Evolutionary conservation across 2,113 vertebrate genomes (phyloP).

Genomic region (Meriones unguiculatus): DNA sequence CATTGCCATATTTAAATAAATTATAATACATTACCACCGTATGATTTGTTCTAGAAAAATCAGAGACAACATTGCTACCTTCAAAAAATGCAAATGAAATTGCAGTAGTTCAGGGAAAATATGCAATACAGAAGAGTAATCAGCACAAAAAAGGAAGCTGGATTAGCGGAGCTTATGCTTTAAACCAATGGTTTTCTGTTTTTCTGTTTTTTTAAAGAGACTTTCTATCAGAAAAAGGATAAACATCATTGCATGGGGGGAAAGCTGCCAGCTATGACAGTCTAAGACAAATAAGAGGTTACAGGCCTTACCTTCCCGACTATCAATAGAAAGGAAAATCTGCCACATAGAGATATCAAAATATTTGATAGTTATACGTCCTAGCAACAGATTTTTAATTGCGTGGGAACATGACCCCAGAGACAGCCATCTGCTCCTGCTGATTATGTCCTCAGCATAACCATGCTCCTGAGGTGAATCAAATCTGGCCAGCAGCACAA

Average conservation of each 20-base stretch:
- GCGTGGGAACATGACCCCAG: slow-evolving; percentile 1
- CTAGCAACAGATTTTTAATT: slow-evolving; percentile 50
- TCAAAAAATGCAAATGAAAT: background rate
- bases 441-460: slow-evolving; percentile 51
- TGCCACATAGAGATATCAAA: slow-evolving; percentile 67
- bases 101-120: background rate
- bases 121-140: background rate
- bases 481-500: slow-evolving; percentile 74
- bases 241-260: background rate
- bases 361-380: slow-evolving; percentile 35
- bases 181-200: background rate
- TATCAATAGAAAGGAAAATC: background rate
- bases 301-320: background rate
- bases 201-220: background rate
- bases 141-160: background rate
- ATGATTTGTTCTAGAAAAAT: background rate
- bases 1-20: slow-evolving; percentile 35
- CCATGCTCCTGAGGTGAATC: background rate
- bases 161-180: background rate
- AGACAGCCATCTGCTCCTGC: slow-evolving; percentile 77
- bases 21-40: background rate
- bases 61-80: background rate
- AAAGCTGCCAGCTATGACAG: background rate
- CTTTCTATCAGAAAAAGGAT: background rate
- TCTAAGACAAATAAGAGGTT: background rate